A percentile compares a stretch with the other conserved stretches of the same genome.
These are phyloP conservation scores for Cryptotis parvus DNA, from an alignment of 2,113 vertebrate species.

Conservation along the genomic window DNA sequence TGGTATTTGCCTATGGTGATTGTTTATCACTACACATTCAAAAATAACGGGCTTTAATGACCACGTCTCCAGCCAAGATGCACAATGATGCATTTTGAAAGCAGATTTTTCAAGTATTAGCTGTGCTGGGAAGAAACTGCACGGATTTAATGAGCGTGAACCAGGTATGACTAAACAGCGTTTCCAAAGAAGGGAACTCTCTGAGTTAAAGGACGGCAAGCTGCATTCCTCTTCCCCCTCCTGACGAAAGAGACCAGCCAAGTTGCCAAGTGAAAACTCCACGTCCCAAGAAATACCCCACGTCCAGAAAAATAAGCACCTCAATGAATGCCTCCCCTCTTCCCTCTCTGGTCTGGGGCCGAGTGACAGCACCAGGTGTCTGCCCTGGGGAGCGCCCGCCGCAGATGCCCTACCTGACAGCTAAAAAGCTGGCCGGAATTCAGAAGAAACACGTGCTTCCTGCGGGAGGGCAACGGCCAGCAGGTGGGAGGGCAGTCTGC, in stretches of 20 bases:
- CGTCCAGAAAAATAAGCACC: conserved; percentile 76
- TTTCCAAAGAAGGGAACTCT: conserved; percentile 65
- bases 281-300: conserved; percentile 76
- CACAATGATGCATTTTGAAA: neutral
- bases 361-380: conserved; percentile 79
- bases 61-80: neutral
- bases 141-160: conserved; percentile 55
- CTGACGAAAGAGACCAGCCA: conserved; percentile 70
- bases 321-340: conserved; percentile 74
- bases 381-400: conserved; percentile 66
- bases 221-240: conserved; percentile 6
- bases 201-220: conserved; percentile 67
- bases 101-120: conserved; percentile 22
- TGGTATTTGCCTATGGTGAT: conserved; percentile 42
- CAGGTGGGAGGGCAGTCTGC: conserved; percentile 78
- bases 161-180: conserved; percentile 68
- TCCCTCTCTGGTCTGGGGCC: conserved; percentile 48
- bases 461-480: conserved; percentile 75
- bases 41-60: conserved; percentile 13
- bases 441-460: conserved; percentile 78
- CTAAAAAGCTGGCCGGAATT: conserved; percentile 73
- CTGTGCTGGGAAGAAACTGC: neutral
- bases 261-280: conserved; percentile 71
- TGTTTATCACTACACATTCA: conserved; percentile 57
- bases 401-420: conserved; percentile 77